These are phyloP conservation scores for Drosophila cracens DNA, from an alignment of 2,888 invertebrate species.

Conservation along the genomic window DNA sequence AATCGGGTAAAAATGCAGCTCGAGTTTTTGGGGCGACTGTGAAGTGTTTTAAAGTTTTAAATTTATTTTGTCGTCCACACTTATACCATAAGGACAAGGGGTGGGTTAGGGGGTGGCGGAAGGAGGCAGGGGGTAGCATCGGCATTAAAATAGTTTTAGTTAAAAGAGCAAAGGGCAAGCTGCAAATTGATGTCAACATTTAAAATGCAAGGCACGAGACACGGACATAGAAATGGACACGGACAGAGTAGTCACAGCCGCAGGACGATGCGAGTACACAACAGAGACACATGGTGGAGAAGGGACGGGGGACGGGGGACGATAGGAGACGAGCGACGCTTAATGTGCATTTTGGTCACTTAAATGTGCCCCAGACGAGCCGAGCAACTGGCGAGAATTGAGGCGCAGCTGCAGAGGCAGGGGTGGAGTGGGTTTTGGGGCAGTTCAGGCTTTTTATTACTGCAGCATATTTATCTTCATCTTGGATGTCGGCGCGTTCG, in stretches of 20 bases:
- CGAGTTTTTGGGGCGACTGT: slow-evolving; percentile 13
- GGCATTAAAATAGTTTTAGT: slow-evolving; percentile 68
- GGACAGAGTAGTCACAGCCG: slow-evolving; percentile 16
- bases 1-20: slow-evolving; percentile 24
- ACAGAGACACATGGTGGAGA: slow-evolving; percentile 6
- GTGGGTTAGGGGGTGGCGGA: not conserved
- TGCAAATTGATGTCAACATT: slow-evolving; percentile 70
- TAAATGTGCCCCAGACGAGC: slow-evolving; percentile 62
- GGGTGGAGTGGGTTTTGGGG: not conserved
- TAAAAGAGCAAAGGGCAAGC: slow-evolving; percentile 64
- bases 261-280: slow-evolving; percentile 28
- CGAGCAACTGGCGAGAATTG: slow-evolving; percentile 33
- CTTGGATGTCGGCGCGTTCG: slow-evolving; percentile 67
- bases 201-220: slow-evolving; percentile 66
- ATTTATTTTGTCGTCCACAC: slow-evolving; percentile 54
- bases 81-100: slow-evolving; percentile 17
- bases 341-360: slow-evolving; percentile 75
- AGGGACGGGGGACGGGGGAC: slow-evolving; percentile 7
- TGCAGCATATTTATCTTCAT: slow-evolving; percentile 76
- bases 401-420: not conserved
- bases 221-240: slow-evolving; percentile 7
- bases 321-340: slow-evolving; percentile 50
- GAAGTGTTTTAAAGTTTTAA: slow-evolving; percentile 67
- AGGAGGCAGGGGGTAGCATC: not conserved
- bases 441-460: slow-evolving; percentile 66